Evolutionary conservation across 2,113 vertebrate species (phyloP).

Genomic region (Myocastor coypus): DNA sequence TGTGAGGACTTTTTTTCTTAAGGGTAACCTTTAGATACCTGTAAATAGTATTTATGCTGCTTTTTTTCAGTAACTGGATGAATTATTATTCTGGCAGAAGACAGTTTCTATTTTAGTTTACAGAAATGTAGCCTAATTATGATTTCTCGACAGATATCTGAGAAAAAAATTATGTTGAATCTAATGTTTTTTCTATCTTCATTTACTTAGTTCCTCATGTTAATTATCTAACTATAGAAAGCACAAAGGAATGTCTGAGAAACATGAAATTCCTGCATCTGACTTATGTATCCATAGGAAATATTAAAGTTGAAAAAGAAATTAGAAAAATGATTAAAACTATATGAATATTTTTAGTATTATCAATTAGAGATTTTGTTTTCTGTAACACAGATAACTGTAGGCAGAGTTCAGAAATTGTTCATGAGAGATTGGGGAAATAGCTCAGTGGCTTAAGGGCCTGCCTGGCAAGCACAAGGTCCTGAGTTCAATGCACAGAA

Average conservation of each 20-base stretch:
- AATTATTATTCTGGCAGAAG: neutral
- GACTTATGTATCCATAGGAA: neutral
- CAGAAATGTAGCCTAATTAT: neutral
- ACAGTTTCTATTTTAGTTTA: neutral
- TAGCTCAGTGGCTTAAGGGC: no score
- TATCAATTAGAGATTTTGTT: neutral
- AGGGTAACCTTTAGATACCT: neutral
- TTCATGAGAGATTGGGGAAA: neutral
- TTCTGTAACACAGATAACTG: neutral
- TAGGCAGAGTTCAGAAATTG: neutral
- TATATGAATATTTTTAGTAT: neutral
- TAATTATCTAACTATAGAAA: neutral
- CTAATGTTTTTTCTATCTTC: neutral
- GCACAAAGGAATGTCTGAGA: constrained; percentile 1
- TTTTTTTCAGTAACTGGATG: neutral
- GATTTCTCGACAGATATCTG: neutral
- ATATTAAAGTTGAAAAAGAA: constrained; percentile 5
- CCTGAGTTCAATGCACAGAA: no score
- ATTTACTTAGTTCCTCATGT: neutral
- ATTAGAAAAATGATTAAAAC: neutral
- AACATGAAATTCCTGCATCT: neutral
- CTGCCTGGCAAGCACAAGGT: no score
- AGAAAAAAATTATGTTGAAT: neutral
- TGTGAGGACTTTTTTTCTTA: neutral
- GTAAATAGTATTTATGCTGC: neutral